These are phyloP conservation scores for Orthosia gothica DNA, from an alignment of 2,888 invertebrate genomes.

Conservation along the genomic window DNA sequence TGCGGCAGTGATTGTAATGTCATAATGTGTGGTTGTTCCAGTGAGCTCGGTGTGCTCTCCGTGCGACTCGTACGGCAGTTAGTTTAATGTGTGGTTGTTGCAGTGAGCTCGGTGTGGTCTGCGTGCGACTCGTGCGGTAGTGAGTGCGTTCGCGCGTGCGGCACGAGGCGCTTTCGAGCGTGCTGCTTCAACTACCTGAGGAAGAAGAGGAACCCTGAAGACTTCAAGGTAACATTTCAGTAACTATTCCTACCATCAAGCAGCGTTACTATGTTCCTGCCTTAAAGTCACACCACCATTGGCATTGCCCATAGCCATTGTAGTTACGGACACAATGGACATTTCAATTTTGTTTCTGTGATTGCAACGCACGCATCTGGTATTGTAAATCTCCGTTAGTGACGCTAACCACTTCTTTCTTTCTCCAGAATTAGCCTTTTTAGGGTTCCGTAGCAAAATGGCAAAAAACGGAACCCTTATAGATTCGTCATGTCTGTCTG, in stretches of 20 bases:
- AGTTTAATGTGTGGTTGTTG: neutral
- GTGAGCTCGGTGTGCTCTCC: too few relatives aligned
- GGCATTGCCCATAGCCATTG: neutral
- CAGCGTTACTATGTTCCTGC: neutral
- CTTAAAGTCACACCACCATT: too few relatives aligned
- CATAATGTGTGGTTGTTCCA: too few relatives aligned
- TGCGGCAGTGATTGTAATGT: too few relatives aligned
- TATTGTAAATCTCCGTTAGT: too few relatives aligned
- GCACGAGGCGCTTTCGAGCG: constrained; percentile 92
- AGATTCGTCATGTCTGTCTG: too few relatives aligned
- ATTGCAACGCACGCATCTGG: neutral
- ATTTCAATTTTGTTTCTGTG: neutral
- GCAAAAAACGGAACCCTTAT: too few relatives aligned
- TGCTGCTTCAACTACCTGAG: constrained; percentile 93
- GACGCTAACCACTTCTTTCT: neutral
- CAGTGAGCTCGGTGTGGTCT: constrained; percentile 46
- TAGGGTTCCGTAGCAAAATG: too few relatives aligned
- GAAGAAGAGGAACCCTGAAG: constrained; percentile 55
- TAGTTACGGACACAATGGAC: neutral
- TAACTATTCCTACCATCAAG: neutral
- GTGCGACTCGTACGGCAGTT: neutral
- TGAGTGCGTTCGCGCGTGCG: constrained; percentile 92
- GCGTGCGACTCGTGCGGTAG: constrained; percentile 89
- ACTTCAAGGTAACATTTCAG: constrained; percentile 24
- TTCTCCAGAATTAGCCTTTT: neutral